Conservation (phyloP, 2,797 vertebrate genomes). For the Lacerta bilineata region DNA sequence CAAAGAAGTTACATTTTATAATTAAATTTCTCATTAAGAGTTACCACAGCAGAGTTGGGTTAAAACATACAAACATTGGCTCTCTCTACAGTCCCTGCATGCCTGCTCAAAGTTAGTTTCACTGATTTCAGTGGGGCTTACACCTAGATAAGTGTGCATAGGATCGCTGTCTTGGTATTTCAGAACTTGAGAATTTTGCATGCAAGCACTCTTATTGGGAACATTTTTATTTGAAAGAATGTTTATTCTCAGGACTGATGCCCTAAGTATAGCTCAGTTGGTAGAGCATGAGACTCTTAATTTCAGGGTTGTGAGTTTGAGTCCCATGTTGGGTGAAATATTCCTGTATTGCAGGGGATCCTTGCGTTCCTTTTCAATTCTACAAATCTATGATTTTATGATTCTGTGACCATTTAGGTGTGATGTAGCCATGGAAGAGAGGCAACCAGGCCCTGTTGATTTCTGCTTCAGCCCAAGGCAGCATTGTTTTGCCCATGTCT, state of each 20-base stretch:
- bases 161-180: not conserved
- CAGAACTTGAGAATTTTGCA: constrained; percentile 2
- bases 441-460: not conserved
- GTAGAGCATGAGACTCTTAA: no score
- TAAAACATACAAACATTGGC: constrained; percentile 17
- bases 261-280: no score
- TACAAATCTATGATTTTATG: no score
- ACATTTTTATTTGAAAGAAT: not conserved
- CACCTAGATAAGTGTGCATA: not conserved
- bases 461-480: not conserved
- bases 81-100: not conserved
- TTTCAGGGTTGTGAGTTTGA: no score
- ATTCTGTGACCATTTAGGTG: not conserved
- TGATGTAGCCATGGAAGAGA: not conserved
- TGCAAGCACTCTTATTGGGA: not conserved
- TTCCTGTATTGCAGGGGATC: no score
- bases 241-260: not conserved
- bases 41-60: not conserved
- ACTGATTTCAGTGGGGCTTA: not conserved
- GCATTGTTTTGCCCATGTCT: not conserved
- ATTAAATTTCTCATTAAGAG: constrained; percentile 16
- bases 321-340: no score
- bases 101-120: not conserved
- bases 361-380: no score
- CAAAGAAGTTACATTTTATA: constrained; percentile 18